phyloP scores from a whole-genome alignment of 2,797 vertebrate species.

The Lacerta bilineata region DNA sequence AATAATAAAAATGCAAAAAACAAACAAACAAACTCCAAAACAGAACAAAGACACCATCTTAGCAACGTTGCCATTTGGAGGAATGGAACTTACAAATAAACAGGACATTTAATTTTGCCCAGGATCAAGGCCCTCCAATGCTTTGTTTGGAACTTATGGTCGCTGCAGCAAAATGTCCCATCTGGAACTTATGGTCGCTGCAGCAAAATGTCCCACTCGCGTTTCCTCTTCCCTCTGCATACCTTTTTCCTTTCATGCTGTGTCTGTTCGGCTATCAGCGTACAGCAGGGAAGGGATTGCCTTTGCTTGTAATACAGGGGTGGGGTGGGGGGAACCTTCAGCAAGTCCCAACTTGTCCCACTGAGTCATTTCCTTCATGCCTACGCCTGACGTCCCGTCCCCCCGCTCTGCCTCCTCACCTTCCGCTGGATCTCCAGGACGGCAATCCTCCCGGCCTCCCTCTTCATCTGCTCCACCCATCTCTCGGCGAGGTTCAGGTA shows the following conservation, averaged over 20 bases:
- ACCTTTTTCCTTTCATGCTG: background rate
- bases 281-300: too few relatives aligned
- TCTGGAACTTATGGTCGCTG: too few relatives aligned
- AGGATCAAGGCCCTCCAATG: background rate
- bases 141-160: background rate
- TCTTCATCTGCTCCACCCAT: slow-evolving; percentile 92
- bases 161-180: background rate
- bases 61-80: too few relatives aligned
- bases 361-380: too few relatives aligned
- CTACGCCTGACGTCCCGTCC: too few relatives aligned
- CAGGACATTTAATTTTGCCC: background rate
- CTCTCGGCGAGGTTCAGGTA: slow-evolving; percentile 92
- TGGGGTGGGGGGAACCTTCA: too few relatives aligned
- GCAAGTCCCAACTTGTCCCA: too few relatives aligned
- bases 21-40: too few relatives aligned
- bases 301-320: too few relatives aligned
- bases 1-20: too few relatives aligned
- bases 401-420: slow-evolving; percentile 71
- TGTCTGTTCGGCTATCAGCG: background rate
- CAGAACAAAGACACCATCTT: too few relatives aligned
- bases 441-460: slow-evolving; percentile 90
- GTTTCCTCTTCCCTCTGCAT: background rate
- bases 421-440: slow-evolving; percentile 92
- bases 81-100: too few relatives aligned
- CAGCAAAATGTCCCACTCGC: background rate